A percentile compares a stretch with the other conserved stretches of the same genome.
Conservation (phyloP, 2,797 vertebrate species). For the Morelia viridis region DNA sequence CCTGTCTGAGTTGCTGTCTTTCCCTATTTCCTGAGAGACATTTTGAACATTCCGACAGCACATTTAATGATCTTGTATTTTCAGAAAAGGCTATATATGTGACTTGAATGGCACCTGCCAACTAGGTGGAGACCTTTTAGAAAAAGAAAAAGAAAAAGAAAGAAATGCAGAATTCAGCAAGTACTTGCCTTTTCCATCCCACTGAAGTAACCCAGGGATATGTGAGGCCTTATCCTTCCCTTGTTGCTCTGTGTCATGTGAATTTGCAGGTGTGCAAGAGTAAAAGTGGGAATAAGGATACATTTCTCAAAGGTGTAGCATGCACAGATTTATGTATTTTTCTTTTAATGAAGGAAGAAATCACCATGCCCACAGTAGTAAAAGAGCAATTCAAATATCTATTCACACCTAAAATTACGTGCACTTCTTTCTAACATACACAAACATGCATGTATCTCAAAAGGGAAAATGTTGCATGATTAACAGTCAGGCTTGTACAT, state of each 20-base stretch:
- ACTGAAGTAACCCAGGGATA: conserved; percentile 40
- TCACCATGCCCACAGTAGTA: neutral
- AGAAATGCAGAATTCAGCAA: conserved; percentile 40
- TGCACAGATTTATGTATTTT: neutral
- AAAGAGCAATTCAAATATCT: neutral
- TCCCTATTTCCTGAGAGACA: conserved; percentile 27
- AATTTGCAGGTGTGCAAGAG: neutral
- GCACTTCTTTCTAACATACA: neutral
- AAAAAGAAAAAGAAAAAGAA: neutral
- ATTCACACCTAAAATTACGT: neutral
- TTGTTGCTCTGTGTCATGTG: neutral
- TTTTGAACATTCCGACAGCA: neutral
- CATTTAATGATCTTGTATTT: conserved; percentile 65
- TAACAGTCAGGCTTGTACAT: neutral
- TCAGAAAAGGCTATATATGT: conserved; percentile 56
- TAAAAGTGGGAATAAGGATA: neutral
- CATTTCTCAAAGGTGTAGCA: neutral
- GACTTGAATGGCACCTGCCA: conserved; percentile 58
- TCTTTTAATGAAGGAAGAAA: neutral
- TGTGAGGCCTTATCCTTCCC: conserved; percentile 32
- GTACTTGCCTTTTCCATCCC: conserved; percentile 50
- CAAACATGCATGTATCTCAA: neutral
- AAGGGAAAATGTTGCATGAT: neutral
- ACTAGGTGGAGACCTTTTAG: conserved; percentile 44
- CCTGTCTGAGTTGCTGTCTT: neutral